A percentile compares a stretch with the other conserved stretches of the same genome.
Conservation (phyloP, 2,797 vertebrate genomes). For the Amphiprion clarkii region DNA sequence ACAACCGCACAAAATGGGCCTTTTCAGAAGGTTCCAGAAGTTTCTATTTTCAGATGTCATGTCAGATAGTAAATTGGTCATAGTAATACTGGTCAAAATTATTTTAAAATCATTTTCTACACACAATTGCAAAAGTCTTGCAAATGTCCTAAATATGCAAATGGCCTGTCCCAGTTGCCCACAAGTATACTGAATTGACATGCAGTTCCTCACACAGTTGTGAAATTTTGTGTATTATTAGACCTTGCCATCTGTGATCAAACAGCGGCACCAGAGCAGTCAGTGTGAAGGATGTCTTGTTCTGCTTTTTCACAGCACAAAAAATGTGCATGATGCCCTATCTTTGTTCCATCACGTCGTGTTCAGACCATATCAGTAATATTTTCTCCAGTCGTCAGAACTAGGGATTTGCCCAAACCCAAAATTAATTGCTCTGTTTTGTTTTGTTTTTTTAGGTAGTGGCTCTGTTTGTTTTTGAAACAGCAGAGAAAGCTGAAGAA, state of each 20-base stretch:
- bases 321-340: neutral
- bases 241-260: neutral
- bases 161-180: neutral
- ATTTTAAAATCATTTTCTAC: neutral
- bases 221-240: neutral
- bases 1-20: too few species aligned
- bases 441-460: neutral
- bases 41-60: neutral
- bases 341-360: neutral
- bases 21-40: neutral
- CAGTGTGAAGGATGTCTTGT: neutral
- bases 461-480: neutral
- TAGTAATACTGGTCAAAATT: neutral
- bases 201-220: neutral
- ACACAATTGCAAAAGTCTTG: neutral
- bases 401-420: neutral
- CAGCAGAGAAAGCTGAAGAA: neutral
- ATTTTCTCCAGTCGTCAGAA: neutral
- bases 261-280: neutral
- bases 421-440: neutral
- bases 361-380: neutral
- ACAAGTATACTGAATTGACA: neutral
- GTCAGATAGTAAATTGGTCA: neutral
- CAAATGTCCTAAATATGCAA: neutral
- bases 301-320: conserved; percentile 2